Conservation (phyloP, 2,113 vertebrate species). For the Cottus gobio region DNA sequence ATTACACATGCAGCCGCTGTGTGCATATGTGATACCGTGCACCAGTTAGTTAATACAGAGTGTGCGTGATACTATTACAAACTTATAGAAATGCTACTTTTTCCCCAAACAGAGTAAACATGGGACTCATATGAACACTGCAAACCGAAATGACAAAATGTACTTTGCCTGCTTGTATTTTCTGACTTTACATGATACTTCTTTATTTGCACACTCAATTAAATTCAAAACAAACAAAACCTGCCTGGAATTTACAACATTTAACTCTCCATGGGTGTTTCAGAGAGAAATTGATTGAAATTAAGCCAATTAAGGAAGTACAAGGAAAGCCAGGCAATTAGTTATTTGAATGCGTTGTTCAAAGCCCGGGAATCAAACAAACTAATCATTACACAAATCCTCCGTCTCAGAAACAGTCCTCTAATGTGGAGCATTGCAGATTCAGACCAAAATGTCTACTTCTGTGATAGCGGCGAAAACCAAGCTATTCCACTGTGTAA, state of each 20-base stretch:
- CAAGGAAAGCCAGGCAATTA: constrained; percentile 43
- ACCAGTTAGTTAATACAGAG: background rate
- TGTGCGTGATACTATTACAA: background rate
- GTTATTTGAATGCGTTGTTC: constrained; percentile 37
- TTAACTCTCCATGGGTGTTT: constrained; percentile 17
- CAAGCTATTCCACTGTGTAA: constrained; percentile 3
- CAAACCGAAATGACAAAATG: background rate
- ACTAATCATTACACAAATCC: constrained; percentile 52
- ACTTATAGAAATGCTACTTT: background rate
- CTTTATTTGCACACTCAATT: background rate
- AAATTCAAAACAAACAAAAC: background rate
- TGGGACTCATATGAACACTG: too few relatives aligned
- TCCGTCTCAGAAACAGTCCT: background rate
- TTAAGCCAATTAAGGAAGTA: constrained; percentile 53
- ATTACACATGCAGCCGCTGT: background rate
- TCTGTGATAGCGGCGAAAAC: background rate
- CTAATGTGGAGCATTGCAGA: constrained; percentile 9
- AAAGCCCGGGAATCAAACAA: constrained; percentile 51
- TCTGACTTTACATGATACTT: background rate
- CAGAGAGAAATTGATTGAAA: constrained; percentile 44
- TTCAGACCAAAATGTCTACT: background rate
- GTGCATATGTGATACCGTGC: background rate
- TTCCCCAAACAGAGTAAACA: background rate
- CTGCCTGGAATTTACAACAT: constrained; percentile 9
- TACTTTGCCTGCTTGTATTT: background rate